Evolutionary conservation across 2,888 invertebrate genomes (phyloP).

Genomic region (Chydorus sphaericus): DNA sequence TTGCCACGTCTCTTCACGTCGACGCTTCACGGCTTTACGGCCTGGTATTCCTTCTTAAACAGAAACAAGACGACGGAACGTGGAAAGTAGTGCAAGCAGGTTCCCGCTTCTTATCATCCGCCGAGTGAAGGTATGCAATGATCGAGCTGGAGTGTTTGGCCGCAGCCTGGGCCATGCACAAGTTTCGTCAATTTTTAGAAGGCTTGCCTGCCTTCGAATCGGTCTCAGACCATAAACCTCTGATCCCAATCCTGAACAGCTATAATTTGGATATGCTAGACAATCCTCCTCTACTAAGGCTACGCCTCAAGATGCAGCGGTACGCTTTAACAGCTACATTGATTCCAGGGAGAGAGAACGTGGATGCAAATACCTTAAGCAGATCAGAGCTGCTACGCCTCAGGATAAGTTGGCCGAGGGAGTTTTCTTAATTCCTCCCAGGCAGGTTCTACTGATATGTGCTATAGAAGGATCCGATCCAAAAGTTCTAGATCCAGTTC

Average conservation of each 20-base stretch:
- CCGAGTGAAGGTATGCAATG: constrained; percentile 2
- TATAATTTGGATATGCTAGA: not conserved
- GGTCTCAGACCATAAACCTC: not conserved
- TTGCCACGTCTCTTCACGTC: constrained; percentile 3
- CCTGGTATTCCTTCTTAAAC: constrained; percentile 8
- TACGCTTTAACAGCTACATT: constrained; percentile 7
- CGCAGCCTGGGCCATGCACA: constrained; percentile 1
- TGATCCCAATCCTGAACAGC: constrained; percentile 3
- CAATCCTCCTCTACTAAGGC: constrained; percentile 8
- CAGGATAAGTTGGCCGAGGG: constrained; percentile 1
- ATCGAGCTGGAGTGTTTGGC: constrained; percentile 5
- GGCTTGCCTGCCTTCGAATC: not conserved
- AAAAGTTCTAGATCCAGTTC: not conserved
- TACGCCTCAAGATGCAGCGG: constrained; percentile 6
- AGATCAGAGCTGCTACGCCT: not conserved
- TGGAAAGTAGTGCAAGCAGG: constrained; percentile 4
- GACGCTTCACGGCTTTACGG: constrained; percentile 12
- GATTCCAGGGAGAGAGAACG: constrained; percentile 6
- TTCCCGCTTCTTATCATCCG: not conserved
- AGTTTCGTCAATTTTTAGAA: not conserved
- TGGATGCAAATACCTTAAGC: constrained; percentile 11
- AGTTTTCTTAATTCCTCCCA: not conserved
- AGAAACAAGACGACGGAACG: not conserved
- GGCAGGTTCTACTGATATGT: too few species aligned
- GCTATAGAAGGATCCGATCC: not conserved